These are phyloP conservation scores for Digitonthophagus gazella DNA, from an alignment of 2,888 invertebrate genomes.

Conservation along the genomic window DNA sequence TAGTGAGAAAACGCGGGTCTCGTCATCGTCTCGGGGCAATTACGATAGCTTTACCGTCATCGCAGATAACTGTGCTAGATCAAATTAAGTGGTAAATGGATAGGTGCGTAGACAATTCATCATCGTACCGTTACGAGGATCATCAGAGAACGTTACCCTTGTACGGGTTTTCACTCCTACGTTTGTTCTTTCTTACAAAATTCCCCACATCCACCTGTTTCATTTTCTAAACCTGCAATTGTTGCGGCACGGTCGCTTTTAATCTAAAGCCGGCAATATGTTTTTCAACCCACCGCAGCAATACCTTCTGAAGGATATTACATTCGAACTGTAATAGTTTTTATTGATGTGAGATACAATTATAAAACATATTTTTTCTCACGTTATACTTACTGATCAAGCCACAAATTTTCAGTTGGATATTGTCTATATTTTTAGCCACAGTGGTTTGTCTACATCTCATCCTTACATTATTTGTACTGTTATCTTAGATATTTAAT, in stretches of 20 bases:
- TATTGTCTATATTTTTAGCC: not conserved
- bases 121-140: not conserved
- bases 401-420: not conserved
- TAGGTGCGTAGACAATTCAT: slow-evolving; percentile 13
- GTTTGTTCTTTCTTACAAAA: not conserved
- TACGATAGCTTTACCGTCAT: not conserved
- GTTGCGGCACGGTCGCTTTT: not conserved
- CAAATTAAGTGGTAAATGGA: slow-evolving; percentile 11
- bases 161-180: not conserved
- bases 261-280: not conserved
- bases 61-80: slow-evolving; percentile 5
- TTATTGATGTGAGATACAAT: not conserved
- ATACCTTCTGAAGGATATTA: not conserved
- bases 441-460: not conserved
- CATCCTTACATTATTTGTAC: not conserved
- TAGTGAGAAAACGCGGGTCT: not conserved
- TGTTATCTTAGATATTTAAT: too few species aligned
- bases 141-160: not conserved
- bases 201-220: not conserved
- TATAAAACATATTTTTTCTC: not conserved
- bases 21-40: not conserved
- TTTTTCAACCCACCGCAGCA: not conserved
- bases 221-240: not conserved
- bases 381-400: not conserved
- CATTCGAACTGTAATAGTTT: not conserved